Conservation (phyloP, 2,797 vertebrate genomes). For the Chloroceryle inda region DNA sequence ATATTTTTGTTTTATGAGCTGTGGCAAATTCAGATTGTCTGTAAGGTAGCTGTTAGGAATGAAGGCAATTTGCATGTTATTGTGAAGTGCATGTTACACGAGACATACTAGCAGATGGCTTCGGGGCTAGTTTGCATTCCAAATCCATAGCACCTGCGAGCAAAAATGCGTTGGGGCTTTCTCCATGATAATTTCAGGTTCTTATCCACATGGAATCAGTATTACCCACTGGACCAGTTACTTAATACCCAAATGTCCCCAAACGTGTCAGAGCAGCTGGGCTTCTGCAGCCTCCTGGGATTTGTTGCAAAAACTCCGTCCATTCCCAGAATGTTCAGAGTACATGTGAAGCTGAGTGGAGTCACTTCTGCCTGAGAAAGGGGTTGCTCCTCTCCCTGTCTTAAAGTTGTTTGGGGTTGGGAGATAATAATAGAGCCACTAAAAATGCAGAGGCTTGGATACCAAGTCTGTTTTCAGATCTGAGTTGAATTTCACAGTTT, state of each 20-base stretch:
- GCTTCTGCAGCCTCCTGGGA: background rate
- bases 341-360: background rate
- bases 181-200: background rate
- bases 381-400: background rate
- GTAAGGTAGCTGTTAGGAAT: conserved; percentile 13
- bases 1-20: conserved; percentile 51
- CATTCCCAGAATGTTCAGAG: rapidly evolving
- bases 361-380: background rate
- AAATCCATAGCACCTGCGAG: conserved; percentile 42
- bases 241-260: background rate
- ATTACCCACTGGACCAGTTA: background rate
- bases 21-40: conserved; percentile 39
- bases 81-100: conserved; percentile 27
- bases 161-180: background rate
- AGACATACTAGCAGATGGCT: conserved; percentile 32
- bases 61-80: conserved; percentile 17
- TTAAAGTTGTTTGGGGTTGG: background rate
- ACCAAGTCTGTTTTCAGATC: background rate
- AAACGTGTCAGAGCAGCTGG: background rate
- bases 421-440: background rate
- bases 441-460: background rate
- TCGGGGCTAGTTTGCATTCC: conserved; percentile 29
- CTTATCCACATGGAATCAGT: background rate
- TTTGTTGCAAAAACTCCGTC: background rate
- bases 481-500: background rate